Conservation (phyloP, 2,113 vertebrate genomes). For the Aspiorhynchus laticeps region DNA sequence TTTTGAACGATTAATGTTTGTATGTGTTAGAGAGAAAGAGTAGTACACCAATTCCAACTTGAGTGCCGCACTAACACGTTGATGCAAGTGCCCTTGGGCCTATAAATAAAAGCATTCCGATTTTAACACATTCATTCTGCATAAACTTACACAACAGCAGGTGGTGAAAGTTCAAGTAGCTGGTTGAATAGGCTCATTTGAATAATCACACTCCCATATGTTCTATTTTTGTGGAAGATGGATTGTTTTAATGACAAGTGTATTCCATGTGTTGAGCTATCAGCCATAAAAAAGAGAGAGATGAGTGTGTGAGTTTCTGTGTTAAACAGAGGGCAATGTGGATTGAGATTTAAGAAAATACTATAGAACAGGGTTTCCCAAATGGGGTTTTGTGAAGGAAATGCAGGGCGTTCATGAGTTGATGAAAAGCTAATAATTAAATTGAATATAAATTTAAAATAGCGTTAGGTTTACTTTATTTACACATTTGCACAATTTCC, state of each 20-base stretch:
- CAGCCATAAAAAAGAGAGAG: background rate
- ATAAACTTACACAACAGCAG: conserved; percentile 13
- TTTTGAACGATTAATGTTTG: background rate
- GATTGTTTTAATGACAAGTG: background rate
- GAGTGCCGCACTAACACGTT: background rate
- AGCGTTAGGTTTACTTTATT: too few relatives aligned
- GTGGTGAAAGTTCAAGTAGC: conserved; percentile 3
- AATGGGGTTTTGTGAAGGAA: too few relatives aligned
- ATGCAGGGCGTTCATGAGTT: too few relatives aligned
- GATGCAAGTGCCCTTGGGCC: background rate
- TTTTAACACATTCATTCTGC: background rate
- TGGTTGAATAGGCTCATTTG: background rate
- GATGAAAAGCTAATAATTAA: too few relatives aligned
- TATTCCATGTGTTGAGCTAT: background rate
- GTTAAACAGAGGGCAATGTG: background rate
- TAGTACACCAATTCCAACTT: background rate
- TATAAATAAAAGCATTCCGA: conserved; percentile 13
- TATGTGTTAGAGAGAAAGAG: background rate
- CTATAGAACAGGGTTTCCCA: background rate
- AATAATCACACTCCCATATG: background rate
- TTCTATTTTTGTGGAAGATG: conserved; percentile 14
- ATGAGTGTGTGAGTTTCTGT: background rate
- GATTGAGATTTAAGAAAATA: background rate
- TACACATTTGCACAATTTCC: too few relatives aligned
- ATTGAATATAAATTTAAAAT: too few relatives aligned